Percentiles rank a stretch among this genome's conserved stretches.
These are phyloP conservation scores for Pampus argenteus DNA, from an alignment of 2,797 vertebrate species.

Conservation along the genomic window DNA sequence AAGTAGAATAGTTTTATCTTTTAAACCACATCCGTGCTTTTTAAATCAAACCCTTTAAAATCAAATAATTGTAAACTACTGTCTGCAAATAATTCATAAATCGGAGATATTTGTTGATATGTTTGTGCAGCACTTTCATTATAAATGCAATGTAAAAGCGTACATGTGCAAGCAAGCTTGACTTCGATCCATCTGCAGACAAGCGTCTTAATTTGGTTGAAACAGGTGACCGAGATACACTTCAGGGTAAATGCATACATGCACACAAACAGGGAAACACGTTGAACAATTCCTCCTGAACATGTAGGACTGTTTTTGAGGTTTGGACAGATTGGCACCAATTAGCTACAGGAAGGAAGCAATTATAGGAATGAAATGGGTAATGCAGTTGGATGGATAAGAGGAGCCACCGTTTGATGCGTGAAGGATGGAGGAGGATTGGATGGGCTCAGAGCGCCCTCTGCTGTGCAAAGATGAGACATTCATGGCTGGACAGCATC, in stretches of 20 bases:
- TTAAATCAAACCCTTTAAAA: no score
- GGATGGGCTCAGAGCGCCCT: conserved; percentile 61
- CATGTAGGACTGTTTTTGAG: neutral
- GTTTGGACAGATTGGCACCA: conserved; percentile 61
- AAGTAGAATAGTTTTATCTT: neutral
- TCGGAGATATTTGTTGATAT: neutral
- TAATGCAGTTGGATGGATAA: conserved; percentile 39
- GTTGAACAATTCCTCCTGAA: neutral
- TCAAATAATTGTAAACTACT: neutral
- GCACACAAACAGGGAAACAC: neutral
- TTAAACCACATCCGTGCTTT: neutral
- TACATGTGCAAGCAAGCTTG: conserved; percentile 52
- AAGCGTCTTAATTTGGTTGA: conserved; percentile 13
- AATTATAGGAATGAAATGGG: conserved; percentile 68
- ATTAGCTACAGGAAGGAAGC: conserved; percentile 73
- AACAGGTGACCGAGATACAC: conserved; percentile 43
- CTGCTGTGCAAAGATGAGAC: conserved; percentile 53
- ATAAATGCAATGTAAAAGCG: neutral
- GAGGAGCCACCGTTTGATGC: conserved; percentile 6
- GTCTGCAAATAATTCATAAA: neutral
- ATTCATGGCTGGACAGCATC: neutral
- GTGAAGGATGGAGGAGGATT: conserved; percentile 4
- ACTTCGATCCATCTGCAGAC: conserved; percentile 35
- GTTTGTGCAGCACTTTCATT: neutral
- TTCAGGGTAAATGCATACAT: no score